These are phyloP conservation scores for Himalopsyche tibetana DNA, from an alignment of 2,888 invertebrate species.

Conservation along the genomic window DNA sequence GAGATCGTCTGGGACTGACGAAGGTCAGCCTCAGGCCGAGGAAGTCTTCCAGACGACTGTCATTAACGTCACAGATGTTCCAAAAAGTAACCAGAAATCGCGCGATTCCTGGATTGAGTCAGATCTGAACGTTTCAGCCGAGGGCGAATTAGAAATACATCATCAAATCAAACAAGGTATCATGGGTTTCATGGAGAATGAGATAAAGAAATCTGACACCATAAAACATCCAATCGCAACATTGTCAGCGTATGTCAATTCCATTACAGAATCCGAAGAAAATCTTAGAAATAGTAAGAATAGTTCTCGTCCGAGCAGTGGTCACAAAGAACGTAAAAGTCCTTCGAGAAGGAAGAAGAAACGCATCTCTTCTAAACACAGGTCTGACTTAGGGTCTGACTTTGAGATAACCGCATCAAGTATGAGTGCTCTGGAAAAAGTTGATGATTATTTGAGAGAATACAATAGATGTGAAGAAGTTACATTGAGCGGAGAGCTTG, in stretches of 20 bases:
- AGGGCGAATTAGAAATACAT: constrained; percentile 79
- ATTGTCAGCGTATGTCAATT: constrained; percentile 76
- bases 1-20: constrained; percentile 57
- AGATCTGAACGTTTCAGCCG: constrained; percentile 76
- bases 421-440: constrained; percentile 76
- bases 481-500: constrained; percentile 75
- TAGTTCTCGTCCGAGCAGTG: constrained; percentile 74
- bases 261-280: constrained; percentile 75
- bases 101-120: constrained; percentile 75
- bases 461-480: constrained; percentile 76
- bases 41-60: constrained; percentile 48
- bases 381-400: constrained; percentile 72
- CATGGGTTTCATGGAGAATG: constrained; percentile 75
- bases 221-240: constrained; percentile 71
- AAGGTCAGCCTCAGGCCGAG: constrained; percentile 34
- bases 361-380: constrained; percentile 73
- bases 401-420: constrained; percentile 76
- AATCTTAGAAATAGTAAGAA: constrained; percentile 71
- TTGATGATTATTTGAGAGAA: constrained; percentile 76
- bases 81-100: constrained; percentile 69
- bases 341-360: constrained; percentile 76
- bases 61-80: constrained; percentile 66
- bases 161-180: constrained; percentile 77
- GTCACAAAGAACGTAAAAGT: constrained; percentile 75
- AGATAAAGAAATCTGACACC: constrained; percentile 74